phyloP scores from a whole-genome alignment of 1,140 invertebrate genomes.

The Drosophila pectinifera region DNA sequence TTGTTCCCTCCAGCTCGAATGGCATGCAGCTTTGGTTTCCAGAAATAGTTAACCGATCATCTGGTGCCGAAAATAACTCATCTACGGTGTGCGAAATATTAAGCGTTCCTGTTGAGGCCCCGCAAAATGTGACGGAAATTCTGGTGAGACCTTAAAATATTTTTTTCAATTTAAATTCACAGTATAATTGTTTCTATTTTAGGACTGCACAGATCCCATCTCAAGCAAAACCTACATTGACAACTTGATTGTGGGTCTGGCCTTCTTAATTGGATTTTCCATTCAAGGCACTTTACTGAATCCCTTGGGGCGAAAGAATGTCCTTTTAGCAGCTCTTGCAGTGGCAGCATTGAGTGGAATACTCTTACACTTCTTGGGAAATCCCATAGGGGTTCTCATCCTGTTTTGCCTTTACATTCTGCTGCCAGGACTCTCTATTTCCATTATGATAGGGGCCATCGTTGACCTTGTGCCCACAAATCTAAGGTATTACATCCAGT shows the following conservation, averaged over 20 bases:
- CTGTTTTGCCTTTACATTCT: conserved; percentile 84
- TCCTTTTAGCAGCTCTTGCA: conserved; percentile 59
- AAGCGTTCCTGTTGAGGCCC: conserved; percentile 23
- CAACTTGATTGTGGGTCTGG: conserved; percentile 78
- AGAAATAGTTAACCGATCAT: conserved; percentile 84
- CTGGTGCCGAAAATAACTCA: conserved; percentile 41
- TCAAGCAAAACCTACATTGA: conserved; percentile 81
- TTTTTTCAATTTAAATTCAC: no score
- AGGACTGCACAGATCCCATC: conserved; percentile 79
- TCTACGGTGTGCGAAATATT: conserved; percentile 73
- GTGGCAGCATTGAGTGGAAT: conserved; percentile 63
- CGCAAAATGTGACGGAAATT: conserved; percentile 13
- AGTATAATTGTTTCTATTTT: conserved; percentile 10
- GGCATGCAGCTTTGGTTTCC: conserved; percentile 85
- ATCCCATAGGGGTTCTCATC: conserved; percentile 69
- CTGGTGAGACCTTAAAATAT: conserved; percentile 25
- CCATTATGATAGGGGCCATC: conserved; percentile 84
- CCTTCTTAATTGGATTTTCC: conserved; percentile 78
- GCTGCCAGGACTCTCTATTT: conserved; percentile 84
- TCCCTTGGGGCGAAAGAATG: conserved; percentile 79
- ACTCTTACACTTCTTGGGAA: conserved; percentile 69
- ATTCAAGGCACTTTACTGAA: conserved; percentile 77
- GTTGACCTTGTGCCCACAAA: conserved; percentile 86
- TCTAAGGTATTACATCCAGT: conserved; percentile 66
- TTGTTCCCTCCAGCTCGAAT: conserved; percentile 55